These are phyloP conservation scores for Danionella dracula DNA, from an alignment of 2,797 vertebrate genomes.

Conservation along the genomic window DNA sequence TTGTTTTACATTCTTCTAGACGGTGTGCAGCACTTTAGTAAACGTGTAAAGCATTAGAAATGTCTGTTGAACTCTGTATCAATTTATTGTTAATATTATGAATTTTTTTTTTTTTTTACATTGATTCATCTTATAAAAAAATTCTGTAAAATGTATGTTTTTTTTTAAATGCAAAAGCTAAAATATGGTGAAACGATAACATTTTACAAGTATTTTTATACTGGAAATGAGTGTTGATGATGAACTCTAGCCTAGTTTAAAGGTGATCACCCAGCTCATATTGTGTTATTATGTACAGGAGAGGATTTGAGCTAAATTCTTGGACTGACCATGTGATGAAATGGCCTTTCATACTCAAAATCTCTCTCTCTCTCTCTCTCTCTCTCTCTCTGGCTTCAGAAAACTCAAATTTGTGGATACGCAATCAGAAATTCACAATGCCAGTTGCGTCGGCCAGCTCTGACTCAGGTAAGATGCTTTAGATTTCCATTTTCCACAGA, in stretches of 20 bases:
- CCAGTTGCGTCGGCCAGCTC: conserved; percentile 84
- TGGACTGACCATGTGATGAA: conserved; percentile 5
- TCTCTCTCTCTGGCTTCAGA: conserved; percentile 53
- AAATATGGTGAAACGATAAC: no score
- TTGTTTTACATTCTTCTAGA: no score
- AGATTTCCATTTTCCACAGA: no score
- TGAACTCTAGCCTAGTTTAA: neutral
- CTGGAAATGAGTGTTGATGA: neutral
- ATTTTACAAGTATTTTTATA: no score
- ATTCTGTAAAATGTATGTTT: no score
- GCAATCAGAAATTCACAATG: conserved; percentile 66
- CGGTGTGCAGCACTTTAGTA: no score
- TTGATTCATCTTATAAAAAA: no score
- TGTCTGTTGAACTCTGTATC: no score
- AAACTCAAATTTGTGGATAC: conserved; percentile 46
- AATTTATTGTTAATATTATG: no score
- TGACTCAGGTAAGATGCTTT: conserved; percentile 68
- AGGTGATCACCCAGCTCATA: neutral
- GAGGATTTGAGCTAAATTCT: conserved; percentile 4
- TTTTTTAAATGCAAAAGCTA: no score
- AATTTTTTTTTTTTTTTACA: no score
- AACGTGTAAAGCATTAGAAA: no score
- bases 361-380: conserved; percentile 26
- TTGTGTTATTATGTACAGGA: neutral
- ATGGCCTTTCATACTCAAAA: neutral